Conservation (phyloP, 2,113 vertebrate genomes). For the Leptocoma aspasia region DNA sequence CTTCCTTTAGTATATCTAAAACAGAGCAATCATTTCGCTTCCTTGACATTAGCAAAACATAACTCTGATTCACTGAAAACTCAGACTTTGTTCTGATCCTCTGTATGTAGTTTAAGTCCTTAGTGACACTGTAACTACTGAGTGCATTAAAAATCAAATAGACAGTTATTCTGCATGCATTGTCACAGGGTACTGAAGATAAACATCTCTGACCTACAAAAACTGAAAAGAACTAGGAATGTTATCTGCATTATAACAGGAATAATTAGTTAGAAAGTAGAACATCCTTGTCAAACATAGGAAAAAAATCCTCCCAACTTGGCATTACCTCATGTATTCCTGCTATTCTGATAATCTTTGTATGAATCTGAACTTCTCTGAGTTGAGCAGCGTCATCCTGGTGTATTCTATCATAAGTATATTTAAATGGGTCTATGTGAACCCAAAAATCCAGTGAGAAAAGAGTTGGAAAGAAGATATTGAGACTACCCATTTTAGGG, state of each 20-base stretch:
- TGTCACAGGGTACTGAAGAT: neutral
- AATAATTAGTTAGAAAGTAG: slow-evolving; percentile 2
- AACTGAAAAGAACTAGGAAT: neutral
- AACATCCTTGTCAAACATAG: neutral
- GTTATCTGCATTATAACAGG: neutral
- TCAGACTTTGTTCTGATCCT: slow-evolving; percentile 13
- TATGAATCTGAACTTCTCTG: neutral
- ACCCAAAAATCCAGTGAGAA: neutral
- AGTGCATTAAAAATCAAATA: neutral
- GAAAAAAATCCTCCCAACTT: neutral
- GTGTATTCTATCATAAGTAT: neutral
- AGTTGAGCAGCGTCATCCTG: neutral
- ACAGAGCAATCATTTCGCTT: slow-evolving; percentile 16
- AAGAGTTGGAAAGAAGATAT: neutral
- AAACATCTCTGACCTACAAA: slow-evolving; percentile 21
- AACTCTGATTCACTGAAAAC: slow-evolving; percentile 15
- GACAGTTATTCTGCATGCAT: neutral
- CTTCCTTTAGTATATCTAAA: slow-evolving; percentile 37
- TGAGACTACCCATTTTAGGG: neutral
- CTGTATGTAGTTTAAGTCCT: neutral
- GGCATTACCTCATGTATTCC: neutral
- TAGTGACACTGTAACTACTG: neutral
- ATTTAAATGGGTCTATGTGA: neutral
- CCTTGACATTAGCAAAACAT: slow-evolving; percentile 12
- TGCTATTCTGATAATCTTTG: neutral